Conservation (phyloP, 2,797 vertebrate species). For the Enteromius mattozi region DNA sequence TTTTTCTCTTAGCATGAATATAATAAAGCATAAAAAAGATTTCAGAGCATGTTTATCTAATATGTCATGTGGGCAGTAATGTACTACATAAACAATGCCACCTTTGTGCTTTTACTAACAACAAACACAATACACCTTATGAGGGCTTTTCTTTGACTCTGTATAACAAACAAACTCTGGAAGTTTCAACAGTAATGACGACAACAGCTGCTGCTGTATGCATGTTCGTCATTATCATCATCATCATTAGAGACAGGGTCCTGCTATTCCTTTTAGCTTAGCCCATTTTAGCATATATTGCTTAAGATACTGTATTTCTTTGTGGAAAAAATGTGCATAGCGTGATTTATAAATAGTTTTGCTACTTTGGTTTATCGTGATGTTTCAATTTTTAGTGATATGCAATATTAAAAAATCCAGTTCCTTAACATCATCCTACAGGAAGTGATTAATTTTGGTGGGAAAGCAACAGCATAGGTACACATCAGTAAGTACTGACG, state of each 20-base stretch:
- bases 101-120: neutral
- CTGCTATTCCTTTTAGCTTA: neutral
- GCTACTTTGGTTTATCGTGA: neutral
- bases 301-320: neutral
- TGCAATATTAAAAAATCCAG: neutral
- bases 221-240: neutral
- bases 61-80: neutral
- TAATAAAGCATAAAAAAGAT: neutral
- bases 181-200: neutral
- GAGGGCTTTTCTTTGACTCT: too few species aligned
- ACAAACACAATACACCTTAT: neutral
- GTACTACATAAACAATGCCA: neutral
- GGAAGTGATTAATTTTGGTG: neutral
- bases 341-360: neutral
- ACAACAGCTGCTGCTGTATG: slow-evolving; percentile 2
- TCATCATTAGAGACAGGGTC: neutral
- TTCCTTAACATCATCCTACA: neutral
- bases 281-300: neutral
- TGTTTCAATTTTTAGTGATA: neutral
- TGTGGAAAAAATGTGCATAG: neutral
- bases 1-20: neutral
- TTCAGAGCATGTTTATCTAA: neutral
- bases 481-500: neutral
- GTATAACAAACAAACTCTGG: too few species aligned
- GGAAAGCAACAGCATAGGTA: neutral